Percentiles rank a stretch among this genome's conserved stretches.
Conservation (phyloP, 2,888 invertebrate species). For the Chelonus formosanus region DNA sequence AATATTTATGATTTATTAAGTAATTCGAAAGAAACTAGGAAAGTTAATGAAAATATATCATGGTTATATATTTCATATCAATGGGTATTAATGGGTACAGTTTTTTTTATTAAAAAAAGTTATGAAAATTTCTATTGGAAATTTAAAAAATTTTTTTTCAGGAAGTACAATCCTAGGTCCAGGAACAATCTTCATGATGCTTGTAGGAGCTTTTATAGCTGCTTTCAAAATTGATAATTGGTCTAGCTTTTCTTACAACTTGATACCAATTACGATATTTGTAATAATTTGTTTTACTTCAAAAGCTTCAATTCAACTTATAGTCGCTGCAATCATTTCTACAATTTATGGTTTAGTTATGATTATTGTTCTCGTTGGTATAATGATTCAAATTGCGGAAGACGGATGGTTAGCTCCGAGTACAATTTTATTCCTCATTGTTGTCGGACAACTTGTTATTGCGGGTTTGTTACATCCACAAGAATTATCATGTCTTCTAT, state of each 20-base stretch:
- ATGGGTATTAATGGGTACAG: conserved; percentile 71
- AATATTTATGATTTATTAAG: conserved; percentile 89
- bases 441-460: conserved; percentile 71
- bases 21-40: conserved; percentile 80
- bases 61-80: conserved; percentile 80
- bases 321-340: conserved; percentile 79
- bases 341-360: conserved; percentile 83
- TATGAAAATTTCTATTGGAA: too few relatives aligned
- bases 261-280: conserved; percentile 75
- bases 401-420: conserved; percentile 85
- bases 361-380: conserved; percentile 86
- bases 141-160: conserved; percentile 30
- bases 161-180: conserved; percentile 83
- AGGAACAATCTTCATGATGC: conserved; percentile 84
- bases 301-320: conserved; percentile 75
- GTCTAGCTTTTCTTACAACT: conserved; percentile 73
- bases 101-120: too few relatives aligned
- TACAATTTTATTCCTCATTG: conserved; percentile 82
- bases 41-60: conserved; percentile 90
- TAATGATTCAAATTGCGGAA: conserved; percentile 78
- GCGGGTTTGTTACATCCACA: conserved; percentile 78
- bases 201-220: conserved; percentile 83
- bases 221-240: conserved; percentile 79
- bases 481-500: conserved; percentile 79
- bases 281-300: conserved; percentile 75